Percentiles rank a stretch among this genome's conserved stretches.
phyloP scores from a whole-genome alignment of 2,797 vertebrate species.

The Sebastes itinus region DNA sequence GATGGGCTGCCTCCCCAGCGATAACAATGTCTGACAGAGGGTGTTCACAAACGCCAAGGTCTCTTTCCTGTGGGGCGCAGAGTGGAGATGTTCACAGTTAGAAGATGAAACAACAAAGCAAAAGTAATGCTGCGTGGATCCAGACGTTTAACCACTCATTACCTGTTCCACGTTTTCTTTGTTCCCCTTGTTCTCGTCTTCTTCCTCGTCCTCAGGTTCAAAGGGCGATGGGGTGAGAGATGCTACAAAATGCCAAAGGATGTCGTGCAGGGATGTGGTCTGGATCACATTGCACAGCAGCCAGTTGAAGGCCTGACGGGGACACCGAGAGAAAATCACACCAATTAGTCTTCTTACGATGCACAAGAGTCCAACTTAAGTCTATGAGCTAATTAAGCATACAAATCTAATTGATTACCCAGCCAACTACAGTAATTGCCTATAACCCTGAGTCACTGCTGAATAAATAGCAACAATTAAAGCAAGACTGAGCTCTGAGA shows the following conservation, averaged over 20 bases:
- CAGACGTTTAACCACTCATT: background rate
- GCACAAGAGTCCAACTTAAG: background rate
- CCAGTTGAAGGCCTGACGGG: constrained; percentile 96
- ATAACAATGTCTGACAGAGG: constrained; percentile 98
- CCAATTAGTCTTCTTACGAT: background rate
- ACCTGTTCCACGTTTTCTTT: constrained; percentile 96
- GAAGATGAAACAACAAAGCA: background rate
- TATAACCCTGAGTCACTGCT: background rate
- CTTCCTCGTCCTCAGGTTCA: constrained; percentile 96
- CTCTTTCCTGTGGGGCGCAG: constrained; percentile 86
- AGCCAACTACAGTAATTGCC: background rate
- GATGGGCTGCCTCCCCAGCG: constrained; percentile 97
- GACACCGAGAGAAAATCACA: background rate
- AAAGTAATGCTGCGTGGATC: background rate
- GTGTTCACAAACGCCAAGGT: constrained; percentile 97
- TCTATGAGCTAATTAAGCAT: background rate
- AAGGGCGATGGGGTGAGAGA: constrained; percentile 95
- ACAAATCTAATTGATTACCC: background rate
- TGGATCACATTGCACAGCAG: constrained; percentile 99
- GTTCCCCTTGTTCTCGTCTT: constrained; percentile 96
- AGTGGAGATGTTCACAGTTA: background rate
- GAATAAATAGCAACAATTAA: constrained; percentile 5
- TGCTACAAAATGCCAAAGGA: constrained; percentile 99
- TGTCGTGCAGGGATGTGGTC: constrained; percentile 97
- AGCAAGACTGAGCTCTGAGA: background rate